A percentile compares a stretch with the other conserved stretches of the same genome.
phyloP scores from a whole-genome alignment of 2,113 vertebrate genomes.

The Jaculus jaculus region DNA sequence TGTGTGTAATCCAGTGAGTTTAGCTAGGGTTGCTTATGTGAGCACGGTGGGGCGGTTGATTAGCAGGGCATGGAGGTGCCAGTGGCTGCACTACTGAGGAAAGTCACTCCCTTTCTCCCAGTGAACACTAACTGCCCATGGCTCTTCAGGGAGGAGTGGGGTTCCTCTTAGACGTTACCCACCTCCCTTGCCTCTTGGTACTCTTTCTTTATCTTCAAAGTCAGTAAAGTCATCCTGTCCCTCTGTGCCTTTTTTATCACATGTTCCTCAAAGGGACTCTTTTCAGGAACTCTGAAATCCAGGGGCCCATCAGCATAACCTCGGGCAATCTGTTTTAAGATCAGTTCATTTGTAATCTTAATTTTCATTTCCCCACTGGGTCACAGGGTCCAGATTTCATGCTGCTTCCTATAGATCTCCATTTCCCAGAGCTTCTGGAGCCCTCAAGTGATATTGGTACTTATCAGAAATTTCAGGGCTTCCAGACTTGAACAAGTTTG shows the following conservation, averaged over 20 bases:
- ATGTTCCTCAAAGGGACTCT: background rate
- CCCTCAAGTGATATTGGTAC: background rate
- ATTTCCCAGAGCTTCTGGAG: background rate
- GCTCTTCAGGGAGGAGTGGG: no score
- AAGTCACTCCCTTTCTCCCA: background rate
- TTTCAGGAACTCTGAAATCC: background rate
- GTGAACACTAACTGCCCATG: no score
- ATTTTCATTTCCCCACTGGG: background rate
- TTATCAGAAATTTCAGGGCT: background rate
- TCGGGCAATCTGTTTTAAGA: background rate
- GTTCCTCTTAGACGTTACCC: background rate
- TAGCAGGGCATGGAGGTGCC: no score
- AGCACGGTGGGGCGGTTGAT: no score
- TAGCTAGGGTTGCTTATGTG: no score
- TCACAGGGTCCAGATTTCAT: background rate
- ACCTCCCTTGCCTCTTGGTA: background rate
- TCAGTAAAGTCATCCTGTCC: background rate
- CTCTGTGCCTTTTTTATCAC: background rate
- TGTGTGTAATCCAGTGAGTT: no score
- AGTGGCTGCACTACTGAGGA: no score
- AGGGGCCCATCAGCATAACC: background rate
- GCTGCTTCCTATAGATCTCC: background rate
- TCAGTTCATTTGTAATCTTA: background rate
- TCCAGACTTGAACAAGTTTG: background rate
- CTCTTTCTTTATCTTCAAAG: background rate